A percentile compares a stretch with the other conserved stretches of the same genome.
Conservation (phyloP, 1,140 invertebrate species). For the Drosophila nannoptera region DNA sequence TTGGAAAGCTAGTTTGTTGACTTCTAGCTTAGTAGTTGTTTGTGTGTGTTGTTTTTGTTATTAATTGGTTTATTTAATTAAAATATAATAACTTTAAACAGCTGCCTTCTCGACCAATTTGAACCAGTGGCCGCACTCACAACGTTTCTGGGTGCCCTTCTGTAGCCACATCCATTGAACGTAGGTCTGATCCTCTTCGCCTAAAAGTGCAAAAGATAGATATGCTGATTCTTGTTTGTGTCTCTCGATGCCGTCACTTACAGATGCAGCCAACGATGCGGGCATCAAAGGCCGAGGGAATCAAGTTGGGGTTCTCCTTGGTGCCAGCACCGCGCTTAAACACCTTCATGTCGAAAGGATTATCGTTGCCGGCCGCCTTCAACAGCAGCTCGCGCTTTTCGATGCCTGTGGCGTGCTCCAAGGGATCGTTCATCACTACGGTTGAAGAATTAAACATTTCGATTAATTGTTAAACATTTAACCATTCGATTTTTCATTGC, state of each 20-base stretch:
- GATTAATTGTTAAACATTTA: neutral
- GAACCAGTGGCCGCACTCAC: constrained; percentile 98
- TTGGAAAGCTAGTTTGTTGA: constrained; percentile 67
- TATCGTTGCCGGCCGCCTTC: constrained; percentile 90
- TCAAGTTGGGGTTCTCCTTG: constrained; percentile 90
- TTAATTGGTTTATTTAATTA: constrained; percentile 76
- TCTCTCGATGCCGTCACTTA: constrained; percentile 70
- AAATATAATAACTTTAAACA: constrained; percentile 81
- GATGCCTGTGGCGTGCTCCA: constrained; percentile 95
- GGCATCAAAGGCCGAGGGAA: constrained; percentile 93
- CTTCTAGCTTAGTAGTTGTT: constrained; percentile 70
- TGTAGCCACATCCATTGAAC: constrained; percentile 97
- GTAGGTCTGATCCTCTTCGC: constrained; percentile 91
- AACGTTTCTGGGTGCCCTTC: constrained; percentile 91
- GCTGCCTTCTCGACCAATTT: constrained; percentile 88
- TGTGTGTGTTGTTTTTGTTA: constrained; percentile 57
- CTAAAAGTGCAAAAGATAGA: constrained; percentile 60
- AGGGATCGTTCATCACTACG: constrained; percentile 87
- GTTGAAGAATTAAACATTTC: constrained; percentile 19
- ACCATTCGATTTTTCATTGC: neutral
- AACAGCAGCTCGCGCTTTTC: constrained; percentile 94
- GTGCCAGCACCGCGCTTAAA: constrained; percentile 89
- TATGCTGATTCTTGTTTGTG: neutral
- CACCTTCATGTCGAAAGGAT: constrained; percentile 93
- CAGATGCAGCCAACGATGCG: constrained; percentile 97